Conservation (phyloP, 2,113 vertebrate species). For the Rhagologus leucostigma region DNA sequence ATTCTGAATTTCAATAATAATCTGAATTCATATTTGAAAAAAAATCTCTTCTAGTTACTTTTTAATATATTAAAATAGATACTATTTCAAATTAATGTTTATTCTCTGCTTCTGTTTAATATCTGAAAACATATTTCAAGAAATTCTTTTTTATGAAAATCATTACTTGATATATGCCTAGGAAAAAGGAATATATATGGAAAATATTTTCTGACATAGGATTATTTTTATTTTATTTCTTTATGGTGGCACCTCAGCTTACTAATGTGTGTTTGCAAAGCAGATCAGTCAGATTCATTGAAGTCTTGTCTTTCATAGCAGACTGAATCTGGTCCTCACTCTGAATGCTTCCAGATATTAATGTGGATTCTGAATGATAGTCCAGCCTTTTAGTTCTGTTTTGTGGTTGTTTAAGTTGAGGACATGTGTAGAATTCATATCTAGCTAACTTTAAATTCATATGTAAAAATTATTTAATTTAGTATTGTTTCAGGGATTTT, state of each 20-base stretch:
- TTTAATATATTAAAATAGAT: not conserved
- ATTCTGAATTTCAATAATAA: not conserved
- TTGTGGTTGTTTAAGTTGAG: not conserved
- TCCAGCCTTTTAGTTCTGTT: not conserved
- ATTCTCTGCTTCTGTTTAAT: not conserved
- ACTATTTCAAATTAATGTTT: not conserved
- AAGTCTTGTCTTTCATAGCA: not conserved
- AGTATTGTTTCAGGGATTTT: not conserved
- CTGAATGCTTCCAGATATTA: not conserved
- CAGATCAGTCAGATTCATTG: not conserved
- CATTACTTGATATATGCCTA: not conserved
- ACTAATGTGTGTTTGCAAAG: not conserved
- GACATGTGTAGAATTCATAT: not conserved
- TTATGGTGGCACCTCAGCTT: fast-evolving
- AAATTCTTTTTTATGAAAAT: not conserved
- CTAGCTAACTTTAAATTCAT: not conserved
- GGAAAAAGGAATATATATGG: not conserved
- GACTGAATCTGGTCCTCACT: not conserved
- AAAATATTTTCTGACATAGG: not conserved
- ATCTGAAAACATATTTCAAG: not conserved
- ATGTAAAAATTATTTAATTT: not conserved
- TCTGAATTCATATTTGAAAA: not conserved
- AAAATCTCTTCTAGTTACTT: not conserved
- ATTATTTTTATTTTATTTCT: not conserved
- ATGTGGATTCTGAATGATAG: not conserved